phyloP scores from a whole-genome alignment of 2,797 vertebrate species.

The Apogon talboti region DNA sequence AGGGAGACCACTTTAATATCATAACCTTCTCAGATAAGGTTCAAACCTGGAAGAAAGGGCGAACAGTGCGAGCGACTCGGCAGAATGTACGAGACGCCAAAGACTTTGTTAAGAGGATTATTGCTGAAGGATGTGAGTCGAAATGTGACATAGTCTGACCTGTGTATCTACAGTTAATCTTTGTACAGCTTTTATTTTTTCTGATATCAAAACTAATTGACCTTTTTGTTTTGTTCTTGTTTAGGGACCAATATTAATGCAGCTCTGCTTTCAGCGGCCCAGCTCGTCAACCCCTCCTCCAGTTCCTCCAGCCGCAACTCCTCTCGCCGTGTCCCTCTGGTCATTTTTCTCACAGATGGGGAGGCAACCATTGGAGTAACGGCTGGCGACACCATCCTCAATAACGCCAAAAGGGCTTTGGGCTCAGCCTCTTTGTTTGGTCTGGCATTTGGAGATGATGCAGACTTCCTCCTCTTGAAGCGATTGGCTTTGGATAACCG shows the following conservation, averaged over 20 bases:
- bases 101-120: constrained; percentile 85
- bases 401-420: constrained; percentile 81
- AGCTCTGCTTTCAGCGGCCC: constrained; percentile 86
- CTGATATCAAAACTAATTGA: not conserved
- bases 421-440: constrained; percentile 84
- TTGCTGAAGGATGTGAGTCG: constrained; percentile 88
- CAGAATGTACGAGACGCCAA: constrained; percentile 87
- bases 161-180: not conserved
- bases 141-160: not conserved
- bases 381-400: constrained; percentile 81
- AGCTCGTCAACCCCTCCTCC: constrained; percentile 80
- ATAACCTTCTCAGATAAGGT: constrained; percentile 90
- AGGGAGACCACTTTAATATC: constrained; percentile 90
- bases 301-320: constrained; percentile 41
- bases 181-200: not conserved
- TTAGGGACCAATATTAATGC: constrained; percentile 91
- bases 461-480: constrained; percentile 86
- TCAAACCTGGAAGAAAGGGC: constrained; percentile 84
- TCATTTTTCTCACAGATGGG: constrained; percentile 90
- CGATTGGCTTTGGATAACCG: constrained; percentile 87
- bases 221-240: not conserved
- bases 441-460: constrained; percentile 89
- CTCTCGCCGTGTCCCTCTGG: constrained; percentile 81
- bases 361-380: constrained; percentile 88
- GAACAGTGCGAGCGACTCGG: constrained; percentile 83